phyloP scores from a whole-genome alignment of 2,113 vertebrate species.

The Lepisosteus oculatus region DNA sequence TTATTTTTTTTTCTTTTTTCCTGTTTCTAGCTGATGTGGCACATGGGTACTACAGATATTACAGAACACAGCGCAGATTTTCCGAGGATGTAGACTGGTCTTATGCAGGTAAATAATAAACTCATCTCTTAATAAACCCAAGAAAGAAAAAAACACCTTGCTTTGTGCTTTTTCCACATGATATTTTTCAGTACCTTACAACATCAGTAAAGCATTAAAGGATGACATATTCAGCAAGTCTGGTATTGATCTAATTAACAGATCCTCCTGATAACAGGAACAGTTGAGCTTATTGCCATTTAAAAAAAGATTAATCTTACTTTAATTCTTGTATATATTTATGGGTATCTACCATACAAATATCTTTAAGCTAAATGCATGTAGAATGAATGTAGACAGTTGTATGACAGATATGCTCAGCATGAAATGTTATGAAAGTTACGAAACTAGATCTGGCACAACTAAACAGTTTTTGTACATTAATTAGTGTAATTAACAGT shows the following conservation, averaged over 20 bases:
- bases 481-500: too few species aligned
- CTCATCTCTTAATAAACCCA: neutral
- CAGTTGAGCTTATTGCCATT: neutral
- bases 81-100: slow-evolving; percentile 94
- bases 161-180: neutral
- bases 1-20: slow-evolving; percentile 22
- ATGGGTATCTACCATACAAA: too few species aligned
- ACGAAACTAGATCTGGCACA: too few species aligned
- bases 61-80: slow-evolving; percentile 87
- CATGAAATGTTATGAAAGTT: too few species aligned
- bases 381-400: too few species aligned
- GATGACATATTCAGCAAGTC: neutral
- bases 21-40: slow-evolving; percentile 65
- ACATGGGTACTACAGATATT: slow-evolving; percentile 86
- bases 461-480: too few species aligned
- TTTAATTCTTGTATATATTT: neutral
- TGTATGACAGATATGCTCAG: too few species aligned
- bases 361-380: too few species aligned
- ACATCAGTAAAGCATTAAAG: too few species aligned
- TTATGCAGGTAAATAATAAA: slow-evolving; percentile 76
- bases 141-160: neutral
- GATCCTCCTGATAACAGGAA: neutral
- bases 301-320: neutral
- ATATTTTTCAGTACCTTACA: neutral
- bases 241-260: neutral